These are phyloP conservation scores for Coracias cyanogaster DNA, from an alignment of 2,797 vertebrate genomes.

Conservation along the genomic window DNA sequence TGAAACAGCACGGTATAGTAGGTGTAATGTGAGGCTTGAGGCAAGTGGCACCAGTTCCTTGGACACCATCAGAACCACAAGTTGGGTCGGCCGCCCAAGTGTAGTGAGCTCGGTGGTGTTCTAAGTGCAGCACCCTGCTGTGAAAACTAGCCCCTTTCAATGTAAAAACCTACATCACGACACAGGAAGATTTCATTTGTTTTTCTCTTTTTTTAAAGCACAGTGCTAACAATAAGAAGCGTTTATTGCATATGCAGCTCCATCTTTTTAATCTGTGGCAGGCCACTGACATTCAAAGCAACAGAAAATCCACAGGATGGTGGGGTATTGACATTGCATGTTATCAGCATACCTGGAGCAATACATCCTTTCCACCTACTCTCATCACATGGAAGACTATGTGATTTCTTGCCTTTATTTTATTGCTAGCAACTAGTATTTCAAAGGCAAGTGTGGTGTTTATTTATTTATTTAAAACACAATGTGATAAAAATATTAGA, in stretches of 20 bases:
- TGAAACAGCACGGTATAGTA: not conserved
- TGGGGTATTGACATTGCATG: not conserved
- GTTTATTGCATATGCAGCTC: not conserved
- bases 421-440: slow-evolving; percentile 18
- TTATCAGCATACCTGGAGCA: not conserved
- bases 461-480: slow-evolving; percentile 28
- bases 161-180: not conserved
- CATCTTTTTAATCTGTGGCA: not conserved
- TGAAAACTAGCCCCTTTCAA: not conserved
- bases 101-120: not conserved
- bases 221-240: not conserved
- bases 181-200: not conserved
- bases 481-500: slow-evolving; percentile 43
- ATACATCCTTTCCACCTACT: slow-evolving; percentile 27
- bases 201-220: not conserved
- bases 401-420: slow-evolving; percentile 51
- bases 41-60: not conserved
- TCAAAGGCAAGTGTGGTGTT: slow-evolving; percentile 31
- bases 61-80: not conserved
- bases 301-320: not conserved
- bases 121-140: not conserved
- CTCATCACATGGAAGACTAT: not conserved
- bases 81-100: accelerated
- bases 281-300: not conserved
- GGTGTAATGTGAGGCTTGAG: not conserved